A percentile compares a stretch with the other conserved stretches of the same genome.
Evolutionary conservation across 2,797 vertebrate genomes (phyloP).

Genomic region (Danio choprae): DNA sequence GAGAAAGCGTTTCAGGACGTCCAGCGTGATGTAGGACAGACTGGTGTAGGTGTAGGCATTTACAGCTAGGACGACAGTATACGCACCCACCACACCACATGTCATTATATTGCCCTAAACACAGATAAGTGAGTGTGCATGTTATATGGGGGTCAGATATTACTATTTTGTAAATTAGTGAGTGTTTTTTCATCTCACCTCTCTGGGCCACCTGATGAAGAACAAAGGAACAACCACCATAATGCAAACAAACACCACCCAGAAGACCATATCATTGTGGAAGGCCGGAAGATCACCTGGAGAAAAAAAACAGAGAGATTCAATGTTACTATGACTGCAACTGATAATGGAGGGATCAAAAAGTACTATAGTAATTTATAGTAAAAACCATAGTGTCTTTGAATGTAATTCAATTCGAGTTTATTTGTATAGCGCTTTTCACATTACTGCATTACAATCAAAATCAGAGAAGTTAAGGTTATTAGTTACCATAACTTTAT

Average conservation of each 20-base stretch:
- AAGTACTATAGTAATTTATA: no score
- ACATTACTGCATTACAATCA: no score
- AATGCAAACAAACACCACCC: slow-evolving; percentile 88
- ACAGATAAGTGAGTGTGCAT: not conserved
- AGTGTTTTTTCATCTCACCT: slow-evolving; percentile 72
- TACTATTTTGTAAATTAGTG: not conserved
- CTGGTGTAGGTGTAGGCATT: slow-evolving; percentile 88
- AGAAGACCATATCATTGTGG: slow-evolving; percentile 84
- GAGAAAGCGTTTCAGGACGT: slow-evolving; percentile 89
- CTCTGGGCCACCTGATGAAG: slow-evolving; percentile 88
- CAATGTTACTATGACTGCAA: no score
- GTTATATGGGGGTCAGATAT: not conserved
- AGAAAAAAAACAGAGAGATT: not conserved
- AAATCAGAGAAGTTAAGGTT: no score
- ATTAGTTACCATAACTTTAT: no score
- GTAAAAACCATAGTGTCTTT: no score
- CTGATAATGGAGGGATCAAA: no score
- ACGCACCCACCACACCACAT: slow-evolving; percentile 85
- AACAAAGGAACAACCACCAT: slow-evolving; percentile 80
- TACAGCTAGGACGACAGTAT: slow-evolving; percentile 83
- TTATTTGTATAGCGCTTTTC: no score
- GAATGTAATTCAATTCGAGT: no score
- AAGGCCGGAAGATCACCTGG: slow-evolving; percentile 85
- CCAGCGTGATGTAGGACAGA: slow-evolving; percentile 88
- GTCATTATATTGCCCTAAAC: slow-evolving; percentile 88